These are phyloP conservation scores for Mohoua ochrocephala DNA, from an alignment of 2,113 vertebrate species.

Conservation along the genomic window DNA sequence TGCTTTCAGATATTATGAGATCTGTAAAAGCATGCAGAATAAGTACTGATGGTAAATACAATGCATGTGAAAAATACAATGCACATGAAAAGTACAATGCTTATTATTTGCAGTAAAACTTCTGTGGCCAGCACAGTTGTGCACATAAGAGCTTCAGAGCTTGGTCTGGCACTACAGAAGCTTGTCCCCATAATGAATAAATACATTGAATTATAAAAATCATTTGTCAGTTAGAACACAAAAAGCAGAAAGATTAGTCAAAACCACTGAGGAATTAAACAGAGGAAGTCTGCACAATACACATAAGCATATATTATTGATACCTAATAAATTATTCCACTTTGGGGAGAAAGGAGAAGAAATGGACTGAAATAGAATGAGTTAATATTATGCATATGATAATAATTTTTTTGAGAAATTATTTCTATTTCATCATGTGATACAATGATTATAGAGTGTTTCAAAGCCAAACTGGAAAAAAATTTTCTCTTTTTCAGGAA, in stretches of 20 bases:
- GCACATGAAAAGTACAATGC: fast-evolving
- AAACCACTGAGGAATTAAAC: neutral
- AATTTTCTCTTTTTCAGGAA: neutral
- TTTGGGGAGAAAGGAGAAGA: neutral
- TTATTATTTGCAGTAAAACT: neutral
- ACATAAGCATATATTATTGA: neutral
- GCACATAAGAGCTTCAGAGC: neutral
- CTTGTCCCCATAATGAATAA: neutral
- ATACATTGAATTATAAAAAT: neutral
- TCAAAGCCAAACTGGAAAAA: neutral
- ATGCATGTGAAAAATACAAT: neutral
- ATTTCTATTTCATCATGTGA: neutral
- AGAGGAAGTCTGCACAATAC: neutral
- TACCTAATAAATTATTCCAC: conserved; percentile 3
- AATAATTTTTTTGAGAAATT: neutral
- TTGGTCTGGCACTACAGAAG: neutral
- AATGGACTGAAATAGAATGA: neutral
- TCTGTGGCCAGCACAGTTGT: neutral
- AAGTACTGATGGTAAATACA: neutral
- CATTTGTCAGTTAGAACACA: neutral
- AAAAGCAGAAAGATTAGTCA: neutral
- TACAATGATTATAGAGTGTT: neutral
- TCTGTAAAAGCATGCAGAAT: neutral
- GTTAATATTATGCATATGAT: neutral
- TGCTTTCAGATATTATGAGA: neutral